Evolutionary conservation across 1,140 invertebrate species (phyloP).

Genomic region (Bombus balteatus): DNA sequence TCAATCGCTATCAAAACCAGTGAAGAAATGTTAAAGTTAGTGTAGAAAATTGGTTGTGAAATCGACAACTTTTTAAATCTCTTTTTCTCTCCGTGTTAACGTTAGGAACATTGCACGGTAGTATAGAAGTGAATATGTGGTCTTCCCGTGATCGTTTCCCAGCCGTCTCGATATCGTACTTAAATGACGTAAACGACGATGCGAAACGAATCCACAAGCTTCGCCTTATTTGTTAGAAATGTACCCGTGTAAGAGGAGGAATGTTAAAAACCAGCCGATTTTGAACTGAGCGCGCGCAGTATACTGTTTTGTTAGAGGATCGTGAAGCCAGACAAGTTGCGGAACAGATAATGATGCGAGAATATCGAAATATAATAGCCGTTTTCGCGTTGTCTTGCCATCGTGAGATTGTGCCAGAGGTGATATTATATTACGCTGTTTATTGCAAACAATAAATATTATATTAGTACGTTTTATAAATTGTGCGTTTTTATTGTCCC

Average conservation of each 20-base stretch:
- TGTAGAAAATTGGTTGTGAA: not conserved
- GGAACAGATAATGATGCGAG: constrained; percentile 46
- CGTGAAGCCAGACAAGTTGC: constrained; percentile 11
- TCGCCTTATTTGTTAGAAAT: constrained; percentile 54
- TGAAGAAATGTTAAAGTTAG: not conserved
- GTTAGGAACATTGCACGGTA: not conserved
- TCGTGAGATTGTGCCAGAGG: constrained; percentile 84
- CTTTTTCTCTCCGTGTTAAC: not conserved
- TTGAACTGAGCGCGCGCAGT: constrained; percentile 5
- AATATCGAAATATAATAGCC: constrained; percentile 62
- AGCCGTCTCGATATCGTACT: constrained; percentile 56
- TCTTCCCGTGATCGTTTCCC: constrained; percentile 31
- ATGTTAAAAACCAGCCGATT: constrained; percentile 31
- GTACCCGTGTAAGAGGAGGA: constrained; percentile 15
- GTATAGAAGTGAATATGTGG: not conserved
- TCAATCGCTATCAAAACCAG: not conserved
- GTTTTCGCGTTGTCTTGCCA: constrained; percentile 82
- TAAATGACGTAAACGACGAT: constrained; percentile 60
- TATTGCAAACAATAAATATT: constrained; percentile 83
- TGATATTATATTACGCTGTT: constrained; percentile 84
- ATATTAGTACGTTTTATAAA: constrained; percentile 84
- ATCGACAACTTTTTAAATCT: not conserved
- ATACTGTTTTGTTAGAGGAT: constrained; percentile 12
- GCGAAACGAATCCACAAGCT: constrained; percentile 42
- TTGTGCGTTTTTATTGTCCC: constrained; percentile 50